Conservation (phyloP, 2,888 invertebrate genomes). For the Erynnis tages region DNA sequence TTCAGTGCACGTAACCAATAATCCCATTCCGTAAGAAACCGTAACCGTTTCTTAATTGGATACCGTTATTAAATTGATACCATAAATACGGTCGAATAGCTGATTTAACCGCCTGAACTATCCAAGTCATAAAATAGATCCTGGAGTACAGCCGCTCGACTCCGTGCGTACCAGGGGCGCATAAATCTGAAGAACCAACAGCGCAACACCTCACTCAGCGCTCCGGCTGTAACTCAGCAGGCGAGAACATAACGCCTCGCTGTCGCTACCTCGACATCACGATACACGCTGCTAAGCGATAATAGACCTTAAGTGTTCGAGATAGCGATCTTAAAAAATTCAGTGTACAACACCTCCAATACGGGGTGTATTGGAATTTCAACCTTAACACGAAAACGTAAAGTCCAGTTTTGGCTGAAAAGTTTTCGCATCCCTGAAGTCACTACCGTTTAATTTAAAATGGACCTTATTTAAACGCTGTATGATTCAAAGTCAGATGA, state of each 20-base stretch:
- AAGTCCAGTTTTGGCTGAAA: background rate
- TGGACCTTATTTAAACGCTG: background rate
- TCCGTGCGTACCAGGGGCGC: slow-evolving; percentile 11
- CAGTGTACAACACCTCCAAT: background rate
- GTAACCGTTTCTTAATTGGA: no score
- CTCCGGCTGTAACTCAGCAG: slow-evolving; percentile 16
- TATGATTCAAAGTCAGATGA: slow-evolving; percentile 1
- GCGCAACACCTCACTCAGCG: slow-evolving; percentile 18
- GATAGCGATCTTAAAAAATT: background rate
- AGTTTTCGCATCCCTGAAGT: background rate
- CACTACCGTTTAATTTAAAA: background rate
- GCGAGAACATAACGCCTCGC: slow-evolving; percentile 20
- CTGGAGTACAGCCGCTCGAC: no score
- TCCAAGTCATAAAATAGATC: no score
- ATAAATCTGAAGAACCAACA: slow-evolving; percentile 18
- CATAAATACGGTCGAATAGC: no score
- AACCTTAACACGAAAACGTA: background rate
- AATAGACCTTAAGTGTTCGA: slow-evolving; percentile 8
- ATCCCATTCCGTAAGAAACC: no score
- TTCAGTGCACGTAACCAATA: no score
- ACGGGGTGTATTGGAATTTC: background rate
- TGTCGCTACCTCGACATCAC: slow-evolving; percentile 19
- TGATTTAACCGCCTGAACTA: no score
- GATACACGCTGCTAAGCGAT: background rate
- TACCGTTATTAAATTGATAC: no score